A percentile compares a stretch with the other conserved stretches of the same genome.
phyloP scores from a whole-genome alignment of 2,888 invertebrate genomes.

The Philonicus albiceps region DNA sequence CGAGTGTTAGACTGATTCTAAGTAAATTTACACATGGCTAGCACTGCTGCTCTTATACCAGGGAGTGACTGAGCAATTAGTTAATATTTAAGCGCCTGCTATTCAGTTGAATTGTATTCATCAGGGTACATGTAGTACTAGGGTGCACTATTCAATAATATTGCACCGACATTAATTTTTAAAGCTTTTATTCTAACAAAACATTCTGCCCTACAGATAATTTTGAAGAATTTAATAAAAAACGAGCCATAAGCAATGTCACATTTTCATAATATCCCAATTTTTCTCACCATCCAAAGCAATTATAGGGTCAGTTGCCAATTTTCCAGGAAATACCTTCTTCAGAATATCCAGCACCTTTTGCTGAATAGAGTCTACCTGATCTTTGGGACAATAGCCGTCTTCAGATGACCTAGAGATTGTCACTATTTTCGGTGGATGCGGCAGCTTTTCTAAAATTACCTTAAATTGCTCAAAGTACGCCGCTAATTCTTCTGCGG shows the following conservation, averaged over 20 bases:
- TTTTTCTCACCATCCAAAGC: slow-evolving; percentile 58
- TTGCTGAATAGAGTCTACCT: slow-evolving; percentile 81
- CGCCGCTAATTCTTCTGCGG: slow-evolving; percentile 70
- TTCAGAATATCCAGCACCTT: slow-evolving; percentile 70
- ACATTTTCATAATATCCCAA: slow-evolving; percentile 61
- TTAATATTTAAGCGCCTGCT: no score
- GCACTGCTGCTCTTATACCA: no score
- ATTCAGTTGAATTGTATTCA: no score
- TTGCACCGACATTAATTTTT: background rate
- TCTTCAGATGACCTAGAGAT: slow-evolving; percentile 86
- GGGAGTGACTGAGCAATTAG: no score
- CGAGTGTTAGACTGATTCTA: no score
- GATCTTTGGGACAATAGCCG: slow-evolving; percentile 86
- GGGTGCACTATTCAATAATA: no score
- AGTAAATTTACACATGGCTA: no score
- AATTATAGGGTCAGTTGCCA: slow-evolving; percentile 56
- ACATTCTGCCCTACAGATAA: background rate
- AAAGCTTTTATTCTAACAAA: background rate
- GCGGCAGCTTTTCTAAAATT: slow-evolving; percentile 68
- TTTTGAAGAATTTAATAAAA: background rate
- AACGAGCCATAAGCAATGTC: slow-evolving; percentile 28
- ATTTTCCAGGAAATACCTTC: slow-evolving; percentile 57
- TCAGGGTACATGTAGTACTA: no score
- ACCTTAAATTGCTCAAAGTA: slow-evolving; percentile 69
- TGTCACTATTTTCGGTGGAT: slow-evolving; percentile 74